Base-by-base conservation (phyloP, 30 jellyfish, hydroid and myxozoan species). In the Turritopsis rubra region DNA sequence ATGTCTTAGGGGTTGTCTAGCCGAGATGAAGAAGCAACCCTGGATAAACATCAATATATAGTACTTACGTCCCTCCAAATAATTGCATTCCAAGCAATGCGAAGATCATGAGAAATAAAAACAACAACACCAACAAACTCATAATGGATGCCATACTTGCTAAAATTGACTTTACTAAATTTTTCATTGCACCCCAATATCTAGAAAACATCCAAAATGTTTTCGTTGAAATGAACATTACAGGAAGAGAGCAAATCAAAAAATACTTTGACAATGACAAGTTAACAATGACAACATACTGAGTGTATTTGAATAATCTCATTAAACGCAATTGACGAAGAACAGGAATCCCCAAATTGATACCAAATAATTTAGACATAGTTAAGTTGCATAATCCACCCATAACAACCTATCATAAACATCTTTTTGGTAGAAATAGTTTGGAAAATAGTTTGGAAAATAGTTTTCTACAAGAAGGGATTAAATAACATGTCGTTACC, bases 21-120 rank as follows among this genome's bases (percentile, higher is more conserved):
- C n/a, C n/a, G n/a, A n/a, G n/a, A n/a, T n/a, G n/a, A n/a, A n/a
- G n/a, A n/a, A n/a, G n/a, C n/a, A n/a, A n/a, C n/a, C n/a, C n/a
- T n/a, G n/a, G n/a, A n/a, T n/a, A n/a, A n/a, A n/a, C n/a, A n/a
- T n/a, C n/a, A n/a, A n/a, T n/a, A n/a, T n/a, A n/a, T n/a, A n/a
- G n/a, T n/a, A 80, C 88, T 65, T 82, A 82, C 88, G 21, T 66
- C 7, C 88, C 88, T 26, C 88, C 88, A 65, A 82, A 82, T 16
- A 82, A 29, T 30, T 82, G 85, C 88, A 82, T 82, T 27, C 88
- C 88, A 82, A 82, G 88, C 30, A 82, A 52, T 16, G 86, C 88
- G 29, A 82, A 82, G 4, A 82, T 82, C 88, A 82, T 82, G 28
- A 82, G 73, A 82, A 82, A 82, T 21, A 82, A 71, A 82, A 82